Percentiles rank a stretch among this genome's conserved stretches.
These are phyloP conservation scores for Squalus acanthias DNA, from an alignment of 2,797 vertebrate genomes.

Conservation along the genomic window DNA sequence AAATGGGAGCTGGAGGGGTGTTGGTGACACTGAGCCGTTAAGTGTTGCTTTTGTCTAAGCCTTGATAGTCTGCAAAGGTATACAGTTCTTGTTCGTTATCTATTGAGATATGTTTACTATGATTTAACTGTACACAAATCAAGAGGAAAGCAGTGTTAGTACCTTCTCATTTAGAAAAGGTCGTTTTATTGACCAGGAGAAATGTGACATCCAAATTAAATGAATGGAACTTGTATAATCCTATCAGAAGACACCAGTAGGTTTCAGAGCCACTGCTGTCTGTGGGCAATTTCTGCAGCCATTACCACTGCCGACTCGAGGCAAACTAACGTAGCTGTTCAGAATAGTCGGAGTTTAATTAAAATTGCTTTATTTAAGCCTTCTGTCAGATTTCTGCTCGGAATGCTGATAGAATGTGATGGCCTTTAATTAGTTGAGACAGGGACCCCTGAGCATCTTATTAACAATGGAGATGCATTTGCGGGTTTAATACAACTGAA, in stretches of 20 bases:
- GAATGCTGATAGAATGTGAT: background rate
- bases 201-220: background rate
- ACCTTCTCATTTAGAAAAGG: background rate
- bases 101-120: background rate
- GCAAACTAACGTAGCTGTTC: background rate
- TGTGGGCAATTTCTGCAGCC: background rate
- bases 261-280: background rate
- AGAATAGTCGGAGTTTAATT: background rate
- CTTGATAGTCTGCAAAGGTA: background rate
- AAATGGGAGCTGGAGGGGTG: background rate
- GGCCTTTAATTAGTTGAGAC: background rate
- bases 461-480: background rate
- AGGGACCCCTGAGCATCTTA: background rate
- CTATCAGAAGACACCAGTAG: background rate
- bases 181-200: background rate
- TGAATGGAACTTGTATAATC: background rate
- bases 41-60: background rate
- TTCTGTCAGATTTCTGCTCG: constrained; percentile 2
- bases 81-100: background rate
- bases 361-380: constrained; percentile 4
- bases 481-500: background rate
- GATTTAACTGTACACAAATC: background rate
- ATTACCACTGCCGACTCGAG: background rate
- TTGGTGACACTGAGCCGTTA: background rate
- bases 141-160: background rate